phyloP scores from a whole-genome alignment of 2,888 invertebrate genomes.

The Mimachlamys varia region DNA sequence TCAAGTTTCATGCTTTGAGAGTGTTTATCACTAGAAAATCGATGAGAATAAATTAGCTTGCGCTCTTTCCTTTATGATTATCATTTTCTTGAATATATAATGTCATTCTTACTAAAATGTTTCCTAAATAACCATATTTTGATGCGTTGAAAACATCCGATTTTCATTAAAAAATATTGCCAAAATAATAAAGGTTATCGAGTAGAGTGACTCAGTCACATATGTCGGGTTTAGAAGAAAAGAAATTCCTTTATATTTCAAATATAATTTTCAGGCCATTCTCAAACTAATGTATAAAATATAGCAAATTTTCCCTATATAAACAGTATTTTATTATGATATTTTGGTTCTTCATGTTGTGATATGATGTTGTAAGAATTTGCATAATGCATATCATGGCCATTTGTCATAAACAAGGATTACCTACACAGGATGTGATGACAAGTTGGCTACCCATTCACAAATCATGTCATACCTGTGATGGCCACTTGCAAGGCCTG shows the following conservation, averaged over 20 bases:
- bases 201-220: not conserved
- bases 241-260: not conserved
- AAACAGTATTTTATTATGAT: no score
- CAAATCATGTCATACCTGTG: not conserved
- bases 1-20: constrained; percentile 5
- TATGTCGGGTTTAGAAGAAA: not conserved
- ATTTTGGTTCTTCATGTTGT: not conserved
- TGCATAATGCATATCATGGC: not conserved
- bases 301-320: not conserved
- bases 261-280: not conserved
- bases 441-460: not conserved
- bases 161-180: not conserved
- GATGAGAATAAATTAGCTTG: constrained; percentile 34
- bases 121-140: not conserved
- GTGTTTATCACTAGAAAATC: constrained; percentile 31
- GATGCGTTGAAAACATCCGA: not conserved
- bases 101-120: not conserved
- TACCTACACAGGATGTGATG: not conserved
- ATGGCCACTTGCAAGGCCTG: not conserved
- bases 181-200: constrained; percentile 13
- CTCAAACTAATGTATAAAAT: not conserved
- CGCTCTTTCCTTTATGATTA: constrained; percentile 33
- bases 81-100: constrained; percentile 33
- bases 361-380: not conserved
- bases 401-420: not conserved